Conservation (phyloP, 2,888 invertebrate genomes). For the Brassicogethes aeneus region DNA sequence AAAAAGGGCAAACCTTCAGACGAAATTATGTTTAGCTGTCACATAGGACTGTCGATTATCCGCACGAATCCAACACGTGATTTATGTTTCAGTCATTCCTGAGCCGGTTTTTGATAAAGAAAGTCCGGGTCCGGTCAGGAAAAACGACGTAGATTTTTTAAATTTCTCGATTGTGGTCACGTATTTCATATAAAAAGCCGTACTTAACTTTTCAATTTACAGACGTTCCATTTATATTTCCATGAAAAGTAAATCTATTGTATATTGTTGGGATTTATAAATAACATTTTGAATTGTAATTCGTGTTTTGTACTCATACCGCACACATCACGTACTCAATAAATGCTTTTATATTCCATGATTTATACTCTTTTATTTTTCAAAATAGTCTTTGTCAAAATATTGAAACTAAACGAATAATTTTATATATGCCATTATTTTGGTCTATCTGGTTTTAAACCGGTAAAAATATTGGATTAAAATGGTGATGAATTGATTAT, state of each 20-base stretch:
- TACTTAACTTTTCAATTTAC: constrained; percentile 29
- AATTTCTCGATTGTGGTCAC: constrained; percentile 26
- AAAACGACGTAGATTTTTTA: constrained; percentile 27
- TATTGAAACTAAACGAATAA: too few relatives aligned
- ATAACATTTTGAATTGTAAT: neutral
- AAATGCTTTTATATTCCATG: neutral
- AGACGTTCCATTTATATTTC: constrained; percentile 22
- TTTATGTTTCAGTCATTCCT: constrained; percentile 31
- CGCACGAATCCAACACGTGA: constrained; percentile 28
- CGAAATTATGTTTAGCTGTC: constrained; percentile 33
- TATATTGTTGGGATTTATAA: neutral
- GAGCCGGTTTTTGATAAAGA: constrained; percentile 16
- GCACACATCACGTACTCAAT: neutral
- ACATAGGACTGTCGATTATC: constrained; percentile 34
- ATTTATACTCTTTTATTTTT: too few relatives aligned
- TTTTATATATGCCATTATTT: too few relatives aligned
- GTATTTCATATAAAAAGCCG: constrained; percentile 24
- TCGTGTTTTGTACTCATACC: neutral
- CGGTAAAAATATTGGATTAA: too few relatives aligned
- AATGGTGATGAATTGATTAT: too few relatives aligned
- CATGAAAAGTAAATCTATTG: constrained; percentile 14
- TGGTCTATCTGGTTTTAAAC: too few relatives aligned
- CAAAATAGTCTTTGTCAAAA: too few relatives aligned
- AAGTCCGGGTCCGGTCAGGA: constrained; percentile 14
- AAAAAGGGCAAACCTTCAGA: constrained; percentile 13